Evolutionary conservation across 2,888 invertebrate species (phyloP), one percentile per base, ranked within the genome.

Genomic region (Platycheirus albimanus): DNA sequence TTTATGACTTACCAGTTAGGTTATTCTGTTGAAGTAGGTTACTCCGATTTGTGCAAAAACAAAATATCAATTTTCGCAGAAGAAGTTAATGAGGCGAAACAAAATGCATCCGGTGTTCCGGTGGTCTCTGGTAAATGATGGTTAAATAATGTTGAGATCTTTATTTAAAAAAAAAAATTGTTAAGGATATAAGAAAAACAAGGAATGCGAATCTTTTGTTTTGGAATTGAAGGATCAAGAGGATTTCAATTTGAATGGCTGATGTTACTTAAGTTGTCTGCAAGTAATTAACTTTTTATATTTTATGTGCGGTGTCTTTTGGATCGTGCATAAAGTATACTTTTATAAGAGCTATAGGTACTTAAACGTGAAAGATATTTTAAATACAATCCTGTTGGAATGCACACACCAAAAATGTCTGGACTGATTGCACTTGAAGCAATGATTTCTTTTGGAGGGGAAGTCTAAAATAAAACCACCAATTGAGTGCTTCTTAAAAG

Each of bases 91-190:
- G 63, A 76, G 63, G n/a, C 61, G 63, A 63, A 70, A 20, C 36
- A 47, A 63, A 76, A 49, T 47, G 15, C 76, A 76, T 70, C 76
- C 76, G 76, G 75, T 67, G 69, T 61, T 63, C 69, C 58, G 58
- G 58, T 45, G 61, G 45, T 61, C 61, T 43, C 5, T 17, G 7
- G 1, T 69, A 76, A 76, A 63, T 76, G 54, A 69, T 63, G 69
- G 54, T 43, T 47, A 38, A 63, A 38, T 36, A 13, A 30, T 28
- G 33, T 10, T 24, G 20, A 52, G 66, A 43, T 58, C 24, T 58
- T 15, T 6, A 15, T 24, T 38, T 56, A 8, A 4, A 6, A 1
- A 38, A 58, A 58, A 6, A 1, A 38, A 58, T 41, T 41, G 2
- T 41, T 24, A 58, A 58, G 58, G 58, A 58, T 13, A 38, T 38